Evolutionary conservation across 92 coral and sea anemone species (phyloP).

Genomic region (Ricordea florida): DNA sequence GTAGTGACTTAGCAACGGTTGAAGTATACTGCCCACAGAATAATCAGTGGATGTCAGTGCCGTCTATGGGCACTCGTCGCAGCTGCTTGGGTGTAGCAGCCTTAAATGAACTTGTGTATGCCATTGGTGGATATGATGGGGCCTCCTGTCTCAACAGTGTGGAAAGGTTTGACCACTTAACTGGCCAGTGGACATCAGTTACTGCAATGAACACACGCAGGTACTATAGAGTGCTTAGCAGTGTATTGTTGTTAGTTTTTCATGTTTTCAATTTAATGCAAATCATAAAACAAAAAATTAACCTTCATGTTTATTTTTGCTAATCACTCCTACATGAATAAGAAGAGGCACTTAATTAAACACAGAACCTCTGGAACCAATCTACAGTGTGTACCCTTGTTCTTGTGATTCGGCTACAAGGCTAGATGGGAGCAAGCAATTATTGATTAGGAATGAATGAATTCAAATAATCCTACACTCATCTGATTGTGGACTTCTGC

Average conservation of each 20-base stretch:
- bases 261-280: not conserved
- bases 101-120: constrained; percentile 70
- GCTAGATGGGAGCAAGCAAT: too few species aligned
- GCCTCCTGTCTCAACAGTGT: constrained; percentile 89
- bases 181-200: constrained; percentile 81
- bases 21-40: constrained; percentile 82
- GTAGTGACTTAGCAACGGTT: constrained; percentile 78
- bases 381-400: too few species aligned
- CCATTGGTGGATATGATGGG: constrained; percentile 90
- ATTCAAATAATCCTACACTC: too few species aligned
- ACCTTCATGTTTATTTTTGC: too few species aligned
- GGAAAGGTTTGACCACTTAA: constrained; percentile 83
- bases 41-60: constrained; percentile 66
- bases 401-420: too few species aligned
- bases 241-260: not conserved
- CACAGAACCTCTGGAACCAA: too few species aligned
- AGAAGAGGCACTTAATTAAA: too few species aligned
- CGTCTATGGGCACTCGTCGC: constrained; percentile 91
- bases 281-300: not conserved
- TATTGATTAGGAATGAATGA: too few species aligned
- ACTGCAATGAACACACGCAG: constrained; percentile 84
- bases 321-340: too few species aligned
- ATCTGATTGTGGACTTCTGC: too few species aligned
- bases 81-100: constrained; percentile 90
- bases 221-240: not conserved